Evolutionary conservation across 30 jellyfish, hydroid and myxozoan genomes (phyloP).

Genomic region (Aurelia coerulea): DNA sequence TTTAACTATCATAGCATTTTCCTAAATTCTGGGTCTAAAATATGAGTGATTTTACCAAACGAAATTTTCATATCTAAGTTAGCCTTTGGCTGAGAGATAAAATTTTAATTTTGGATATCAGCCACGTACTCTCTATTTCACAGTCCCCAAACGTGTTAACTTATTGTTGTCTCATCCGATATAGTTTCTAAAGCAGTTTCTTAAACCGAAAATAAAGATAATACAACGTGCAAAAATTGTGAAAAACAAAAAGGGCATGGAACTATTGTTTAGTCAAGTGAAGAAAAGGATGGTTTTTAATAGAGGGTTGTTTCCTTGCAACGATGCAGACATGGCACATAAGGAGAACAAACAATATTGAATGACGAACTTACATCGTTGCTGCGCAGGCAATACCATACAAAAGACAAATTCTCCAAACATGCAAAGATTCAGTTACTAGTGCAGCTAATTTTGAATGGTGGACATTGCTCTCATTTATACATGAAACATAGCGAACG

Average conservation of each 20-base stretch:
- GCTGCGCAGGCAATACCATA: slow-evolving; percentile 35
- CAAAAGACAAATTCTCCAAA: slow-evolving; percentile 45
- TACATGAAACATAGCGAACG: slow-evolving; percentile 36
- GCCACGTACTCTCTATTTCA: no score
- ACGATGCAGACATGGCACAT: not conserved
- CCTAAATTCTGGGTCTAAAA: no score
- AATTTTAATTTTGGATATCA: no score
- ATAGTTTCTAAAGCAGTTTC: no score
- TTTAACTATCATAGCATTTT: no score
- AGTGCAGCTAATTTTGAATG: not conserved
- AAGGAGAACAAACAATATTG: no score
- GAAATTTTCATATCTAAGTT: no score
- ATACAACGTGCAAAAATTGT: not conserved
- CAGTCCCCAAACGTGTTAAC: no score
- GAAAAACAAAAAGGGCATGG: not conserved
- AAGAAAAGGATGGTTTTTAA: not conserved
- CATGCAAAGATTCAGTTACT: slow-evolving; percentile 41
- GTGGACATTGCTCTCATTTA: slow-evolving; percentile 6
- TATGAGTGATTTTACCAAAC: no score
- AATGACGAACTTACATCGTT: slow-evolving; percentile 13
- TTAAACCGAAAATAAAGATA: not conserved
- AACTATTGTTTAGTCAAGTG: no score
- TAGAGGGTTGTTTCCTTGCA: not conserved
- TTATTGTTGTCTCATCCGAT: no score
- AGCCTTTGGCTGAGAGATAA: no score